Evolutionary conservation across 2,797 vertebrate species (phyloP).

Genomic region (Columba guinea): DNA sequence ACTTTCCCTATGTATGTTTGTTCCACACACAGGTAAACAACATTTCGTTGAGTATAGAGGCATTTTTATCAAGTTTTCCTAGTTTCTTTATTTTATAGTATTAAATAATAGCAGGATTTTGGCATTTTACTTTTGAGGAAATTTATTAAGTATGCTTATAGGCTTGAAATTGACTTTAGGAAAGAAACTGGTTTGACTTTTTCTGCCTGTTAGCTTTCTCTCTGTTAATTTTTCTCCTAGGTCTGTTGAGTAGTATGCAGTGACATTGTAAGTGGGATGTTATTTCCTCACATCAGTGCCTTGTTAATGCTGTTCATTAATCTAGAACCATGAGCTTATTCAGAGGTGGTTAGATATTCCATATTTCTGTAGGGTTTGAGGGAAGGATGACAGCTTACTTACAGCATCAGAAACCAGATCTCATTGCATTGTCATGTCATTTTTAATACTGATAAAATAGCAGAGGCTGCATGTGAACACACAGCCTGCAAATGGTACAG

Average conservation of each 20-base stretch:
- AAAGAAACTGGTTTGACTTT: not conserved
- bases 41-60: constrained; percentile 11
- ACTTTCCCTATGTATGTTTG: constrained; percentile 43
- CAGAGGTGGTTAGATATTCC: constrained; percentile 72
- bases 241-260: constrained; percentile 41
- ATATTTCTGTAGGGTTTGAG: constrained; percentile 68
- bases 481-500: constrained; percentile 21
- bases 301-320: constrained; percentile 79
- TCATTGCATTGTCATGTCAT: constrained; percentile 61
- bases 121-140: not conserved
- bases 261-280: constrained; percentile 73
- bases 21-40: constrained; percentile 52
- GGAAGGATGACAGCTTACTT: constrained; percentile 71
- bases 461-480: constrained; percentile 41
- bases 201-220: constrained; percentile 20
- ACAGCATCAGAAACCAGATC: constrained; percentile 65
- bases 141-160: constrained; percentile 2
- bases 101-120: constrained; percentile 12
- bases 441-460: constrained; percentile 75
- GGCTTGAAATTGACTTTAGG: not conserved
- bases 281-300: constrained; percentile 71
- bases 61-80: not conserved
- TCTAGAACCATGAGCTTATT: constrained; percentile 76
- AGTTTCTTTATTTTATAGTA: not conserved
- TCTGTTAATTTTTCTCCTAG: constrained; percentile 73